Conservation (phyloP, 2,888 invertebrate genomes). For the Hofmannophila pseudospretella region DNA sequence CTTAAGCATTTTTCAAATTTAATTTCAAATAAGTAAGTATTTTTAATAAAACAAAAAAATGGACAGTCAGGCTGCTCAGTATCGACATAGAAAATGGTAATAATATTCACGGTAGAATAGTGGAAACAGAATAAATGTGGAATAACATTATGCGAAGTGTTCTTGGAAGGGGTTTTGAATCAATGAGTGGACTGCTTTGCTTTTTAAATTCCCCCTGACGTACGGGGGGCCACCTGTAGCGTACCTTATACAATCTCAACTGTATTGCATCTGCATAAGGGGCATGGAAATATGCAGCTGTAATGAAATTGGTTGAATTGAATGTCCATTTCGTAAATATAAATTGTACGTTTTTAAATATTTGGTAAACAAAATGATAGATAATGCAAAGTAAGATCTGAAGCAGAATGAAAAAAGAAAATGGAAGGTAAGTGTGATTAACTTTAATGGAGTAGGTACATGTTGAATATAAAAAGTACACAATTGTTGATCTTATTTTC, state of each 20-base stretch:
- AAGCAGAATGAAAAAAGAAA: too few relatives aligned
- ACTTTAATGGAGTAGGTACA: too few relatives aligned
- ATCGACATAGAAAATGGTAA: constrained; percentile 29
- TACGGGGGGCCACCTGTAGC: background rate
- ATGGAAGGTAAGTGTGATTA: too few relatives aligned
- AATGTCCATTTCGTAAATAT: too few relatives aligned
- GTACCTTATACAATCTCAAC: background rate
- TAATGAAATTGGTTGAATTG: too few relatives aligned
- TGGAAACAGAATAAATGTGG: constrained; percentile 48
- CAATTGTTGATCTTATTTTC: too few relatives aligned
- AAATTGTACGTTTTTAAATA: too few relatives aligned
- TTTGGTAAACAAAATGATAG: too few relatives aligned
- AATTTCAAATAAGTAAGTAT: too few relatives aligned
- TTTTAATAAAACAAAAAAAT: background rate
- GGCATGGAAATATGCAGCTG: background rate
- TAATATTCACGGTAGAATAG: constrained; percentile 46
- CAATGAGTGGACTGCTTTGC: constrained; percentile 32
- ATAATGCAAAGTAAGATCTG: too few relatives aligned
- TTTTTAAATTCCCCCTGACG: constrained; percentile 11
- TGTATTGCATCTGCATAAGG: background rate
- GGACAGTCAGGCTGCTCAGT: background rate
- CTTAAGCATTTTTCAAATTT: too few relatives aligned
- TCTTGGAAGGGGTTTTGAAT: constrained; percentile 52
- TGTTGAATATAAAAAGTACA: too few relatives aligned
- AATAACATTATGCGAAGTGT: constrained; percentile 53